These are phyloP conservation scores for Diabrotica balteata DNA, from an alignment of 2,888 invertebrate genomes.

Conservation along the genomic window DNA sequence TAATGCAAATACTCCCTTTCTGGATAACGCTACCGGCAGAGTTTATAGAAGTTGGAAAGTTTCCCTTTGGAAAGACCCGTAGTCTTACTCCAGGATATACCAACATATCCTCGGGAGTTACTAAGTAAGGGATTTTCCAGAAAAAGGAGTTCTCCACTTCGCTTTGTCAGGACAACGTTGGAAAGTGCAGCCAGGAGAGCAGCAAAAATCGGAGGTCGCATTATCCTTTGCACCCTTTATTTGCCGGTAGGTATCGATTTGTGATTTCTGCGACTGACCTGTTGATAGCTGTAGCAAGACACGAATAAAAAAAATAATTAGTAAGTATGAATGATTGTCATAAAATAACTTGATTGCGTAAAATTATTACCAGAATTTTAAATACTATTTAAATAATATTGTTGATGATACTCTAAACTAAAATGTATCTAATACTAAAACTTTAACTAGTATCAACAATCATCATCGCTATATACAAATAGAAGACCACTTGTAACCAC, in stretches of 20 bases:
- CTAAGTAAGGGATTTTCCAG: constrained; percentile 14
- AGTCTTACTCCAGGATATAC: constrained; percentile 27
- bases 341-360: too few species aligned
- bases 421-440: too few species aligned
- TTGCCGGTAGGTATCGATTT: background rate
- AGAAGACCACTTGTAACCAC: too few species aligned
- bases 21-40: constrained; percentile 29
- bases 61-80: constrained; percentile 24
- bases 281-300: background rate
- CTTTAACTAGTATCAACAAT: too few species aligned
- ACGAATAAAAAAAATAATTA: too few species aligned
- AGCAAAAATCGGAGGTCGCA: constrained; percentile 19
- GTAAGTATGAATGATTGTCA: too few species aligned
- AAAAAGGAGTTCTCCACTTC: constrained; percentile 20
- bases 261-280: background rate
- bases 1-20: constrained; percentile 30
- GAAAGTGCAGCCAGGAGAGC: constrained; percentile 16
- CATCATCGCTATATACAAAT: too few species aligned
- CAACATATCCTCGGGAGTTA: constrained; percentile 16
- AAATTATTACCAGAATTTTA: too few species aligned
- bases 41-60: constrained; percentile 25
- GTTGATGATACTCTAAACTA: too few species aligned
- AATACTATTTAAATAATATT: too few species aligned
- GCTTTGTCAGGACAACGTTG: constrained; percentile 25
- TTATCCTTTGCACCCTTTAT: constrained; percentile 2